A percentile compares a stretch with the other conserved stretches of the same genome.
These are phyloP conservation scores for Collichthys lucidus DNA, from an alignment of 2,113 vertebrate species.

Conservation along the genomic window DNA sequence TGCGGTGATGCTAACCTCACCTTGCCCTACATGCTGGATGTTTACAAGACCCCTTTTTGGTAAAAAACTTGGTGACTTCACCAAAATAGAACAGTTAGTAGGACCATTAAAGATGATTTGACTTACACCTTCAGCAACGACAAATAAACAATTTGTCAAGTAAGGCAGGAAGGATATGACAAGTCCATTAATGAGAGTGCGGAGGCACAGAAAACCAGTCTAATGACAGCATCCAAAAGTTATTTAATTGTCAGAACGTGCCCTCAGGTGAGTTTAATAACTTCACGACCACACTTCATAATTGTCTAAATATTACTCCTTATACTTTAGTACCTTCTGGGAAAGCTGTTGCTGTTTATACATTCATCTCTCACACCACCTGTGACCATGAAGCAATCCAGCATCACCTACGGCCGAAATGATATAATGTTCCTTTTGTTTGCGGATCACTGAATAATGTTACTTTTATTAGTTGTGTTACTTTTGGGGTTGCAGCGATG, in stretches of 20 bases:
- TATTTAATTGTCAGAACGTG: conserved; percentile 42
- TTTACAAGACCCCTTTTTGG: not conserved
- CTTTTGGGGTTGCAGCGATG: conserved; percentile 47
- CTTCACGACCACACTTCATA: conserved; percentile 48
- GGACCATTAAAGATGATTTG: conserved; percentile 29
- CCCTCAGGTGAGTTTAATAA: conserved; percentile 65
- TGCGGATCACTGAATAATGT: conserved; percentile 39
- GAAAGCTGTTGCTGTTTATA: conserved; percentile 6
- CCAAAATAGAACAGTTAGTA: conserved; percentile 22
- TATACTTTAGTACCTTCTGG: conserved; percentile 41
- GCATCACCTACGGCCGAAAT: conserved; percentile 3
- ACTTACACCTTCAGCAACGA: conserved; percentile 19
- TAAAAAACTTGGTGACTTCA: not conserved
- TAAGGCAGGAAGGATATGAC: conserved; percentile 23
- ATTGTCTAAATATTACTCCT: conserved; percentile 59
- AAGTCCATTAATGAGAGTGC: conserved; percentile 34
- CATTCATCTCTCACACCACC: not conserved
- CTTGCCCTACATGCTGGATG: too few species aligned
- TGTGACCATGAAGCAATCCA: conserved; percentile 15
- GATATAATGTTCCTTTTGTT: conserved; percentile 13
- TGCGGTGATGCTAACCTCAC: too few species aligned
- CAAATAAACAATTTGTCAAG: conserved; percentile 43
- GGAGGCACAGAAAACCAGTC: not conserved
- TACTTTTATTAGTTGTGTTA: conserved; percentile 59
- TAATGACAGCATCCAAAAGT: conserved; percentile 17